Conservation (phyloP, 23 tunicate species). For the Clavelina lepadiformis region DNA sequence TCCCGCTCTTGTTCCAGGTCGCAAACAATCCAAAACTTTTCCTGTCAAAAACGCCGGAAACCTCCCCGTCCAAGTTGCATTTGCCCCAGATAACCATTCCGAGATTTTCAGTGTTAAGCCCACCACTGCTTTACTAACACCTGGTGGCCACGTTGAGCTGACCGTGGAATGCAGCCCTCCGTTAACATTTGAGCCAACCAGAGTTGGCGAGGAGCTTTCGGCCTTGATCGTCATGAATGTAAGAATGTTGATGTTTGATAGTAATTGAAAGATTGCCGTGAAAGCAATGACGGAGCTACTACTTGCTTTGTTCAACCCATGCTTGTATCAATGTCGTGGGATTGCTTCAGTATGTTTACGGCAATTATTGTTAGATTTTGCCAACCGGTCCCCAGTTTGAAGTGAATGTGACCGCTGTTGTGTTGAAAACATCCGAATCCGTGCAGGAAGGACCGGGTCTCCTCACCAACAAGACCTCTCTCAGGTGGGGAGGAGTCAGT, state of each 20-base stretch:
- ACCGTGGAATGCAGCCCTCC: conserved; percentile 42
- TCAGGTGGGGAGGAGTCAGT: conserved; percentile 79
- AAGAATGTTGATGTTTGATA: conserved; percentile 1
- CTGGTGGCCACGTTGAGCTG: conserved; percentile 53
- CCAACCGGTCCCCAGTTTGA: conserved; percentile 87
- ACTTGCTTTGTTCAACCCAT: neutral
- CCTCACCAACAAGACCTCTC: conserved; percentile 69
- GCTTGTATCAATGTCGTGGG: too few species aligned
- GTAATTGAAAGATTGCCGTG: neutral
- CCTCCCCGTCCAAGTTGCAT: conserved; percentile 54
- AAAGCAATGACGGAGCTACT: neutral
- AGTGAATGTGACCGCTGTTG: conserved; percentile 29
- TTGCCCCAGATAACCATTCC: conserved; percentile 17
- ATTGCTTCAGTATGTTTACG: too few species aligned
- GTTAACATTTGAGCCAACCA: neutral
- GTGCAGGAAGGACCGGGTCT: conserved; percentile 22
- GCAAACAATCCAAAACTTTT: conserved; percentile 12
- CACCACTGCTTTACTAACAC: conserved; percentile 42
- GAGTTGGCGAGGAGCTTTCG: conserved; percentile 2
- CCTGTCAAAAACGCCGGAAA: conserved; percentile 86
- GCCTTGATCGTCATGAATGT: conserved; percentile 33
- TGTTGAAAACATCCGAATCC: conserved; percentile 7
- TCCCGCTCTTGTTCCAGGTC: neutral
- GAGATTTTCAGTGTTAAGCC: conserved; percentile 37
- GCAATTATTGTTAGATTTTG: conserved; percentile 25